phyloP scores from a whole-genome alignment of 2,888 invertebrate species.

The Prenolepis imparis region DNA sequence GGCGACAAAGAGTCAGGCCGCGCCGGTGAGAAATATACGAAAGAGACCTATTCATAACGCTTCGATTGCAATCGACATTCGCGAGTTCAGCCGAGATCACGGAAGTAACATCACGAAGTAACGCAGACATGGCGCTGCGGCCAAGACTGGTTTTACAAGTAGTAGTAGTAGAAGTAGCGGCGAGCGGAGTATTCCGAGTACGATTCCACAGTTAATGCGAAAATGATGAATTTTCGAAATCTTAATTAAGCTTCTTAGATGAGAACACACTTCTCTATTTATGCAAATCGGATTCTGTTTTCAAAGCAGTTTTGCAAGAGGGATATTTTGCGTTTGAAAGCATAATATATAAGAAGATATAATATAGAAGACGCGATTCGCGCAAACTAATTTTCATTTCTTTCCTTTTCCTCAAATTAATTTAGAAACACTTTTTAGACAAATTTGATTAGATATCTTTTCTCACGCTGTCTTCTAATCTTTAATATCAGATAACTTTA shows the following conservation, averaged over 20 bases:
- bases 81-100: conserved; percentile 56
- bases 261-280: neutral
- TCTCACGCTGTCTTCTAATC: neutral
- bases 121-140: neutral
- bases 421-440: neutral
- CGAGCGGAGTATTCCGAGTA: neutral
- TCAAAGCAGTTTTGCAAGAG: conserved; percentile 17
- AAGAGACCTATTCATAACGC: conserved; percentile 67
- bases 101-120: conserved; percentile 60
- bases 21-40: conserved; percentile 54
- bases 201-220: neutral
- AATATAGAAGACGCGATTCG: neutral
- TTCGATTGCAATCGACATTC: conserved; percentile 65
- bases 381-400: neutral
- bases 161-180: neutral
- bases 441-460: conserved; percentile 1
- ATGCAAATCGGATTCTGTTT: conserved; percentile 40
- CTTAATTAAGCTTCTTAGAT: conserved; percentile 43
- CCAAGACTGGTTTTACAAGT: conserved; percentile 36
- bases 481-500: conserved; percentile 2
- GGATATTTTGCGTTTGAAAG: neutral
- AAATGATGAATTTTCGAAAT: conserved; percentile 45
- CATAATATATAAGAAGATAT: neutral
- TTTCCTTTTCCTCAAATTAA: neutral
- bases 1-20: conserved; percentile 65